Evolutionary conservation across 2,113 vertebrate species (phyloP).

Genomic region (Malurus cyaneus): DNA sequence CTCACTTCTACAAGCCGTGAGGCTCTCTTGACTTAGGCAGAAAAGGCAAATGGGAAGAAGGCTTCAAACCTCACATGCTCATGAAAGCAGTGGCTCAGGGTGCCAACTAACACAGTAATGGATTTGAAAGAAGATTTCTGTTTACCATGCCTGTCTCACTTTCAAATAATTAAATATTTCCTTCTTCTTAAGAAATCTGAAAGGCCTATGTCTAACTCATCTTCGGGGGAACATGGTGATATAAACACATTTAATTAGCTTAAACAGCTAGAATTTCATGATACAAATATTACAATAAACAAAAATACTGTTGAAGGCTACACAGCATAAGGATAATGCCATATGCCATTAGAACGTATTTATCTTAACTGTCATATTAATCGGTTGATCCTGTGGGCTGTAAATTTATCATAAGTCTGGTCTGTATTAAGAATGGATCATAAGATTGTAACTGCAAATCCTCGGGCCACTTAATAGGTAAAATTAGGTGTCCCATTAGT

Average conservation of each 20-base stretch:
- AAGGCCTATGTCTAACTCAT: neutral
- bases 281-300: neutral
- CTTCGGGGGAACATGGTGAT: neutral
- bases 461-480: neutral
- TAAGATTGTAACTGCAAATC: neutral
- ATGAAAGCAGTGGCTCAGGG: neutral
- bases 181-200: neutral
- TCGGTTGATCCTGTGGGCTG: neutral
- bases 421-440: neutral
- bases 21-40: neutral
- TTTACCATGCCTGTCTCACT: neutral
- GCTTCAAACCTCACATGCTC: neutral
- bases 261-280: neutral
- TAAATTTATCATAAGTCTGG: neutral
- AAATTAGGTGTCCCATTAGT: neutral
- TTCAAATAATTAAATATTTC: neutral
- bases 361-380: neutral
- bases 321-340: neutral
- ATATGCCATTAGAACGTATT: slow-evolving; percentile 23
- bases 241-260: neutral
- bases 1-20: neutral
- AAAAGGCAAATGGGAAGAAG: neutral
- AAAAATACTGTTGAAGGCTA: neutral
- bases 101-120: neutral
- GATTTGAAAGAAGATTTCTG: neutral